These are phyloP conservation scores for Drosophila nannoptera DNA, from an alignment of 1,140 invertebrate genomes.

Conservation along the genomic window DNA sequence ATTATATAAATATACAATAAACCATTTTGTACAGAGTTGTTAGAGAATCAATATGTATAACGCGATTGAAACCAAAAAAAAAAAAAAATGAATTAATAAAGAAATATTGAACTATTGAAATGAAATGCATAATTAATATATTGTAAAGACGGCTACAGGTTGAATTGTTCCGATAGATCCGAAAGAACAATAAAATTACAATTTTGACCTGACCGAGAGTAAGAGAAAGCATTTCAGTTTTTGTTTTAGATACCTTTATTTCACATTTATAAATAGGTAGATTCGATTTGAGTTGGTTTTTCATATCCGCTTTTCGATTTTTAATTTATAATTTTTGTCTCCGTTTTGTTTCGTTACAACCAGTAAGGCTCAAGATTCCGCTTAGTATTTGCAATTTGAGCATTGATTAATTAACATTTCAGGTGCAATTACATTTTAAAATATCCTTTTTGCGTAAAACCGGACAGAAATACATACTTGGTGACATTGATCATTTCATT, in stretches of 20 bases:
- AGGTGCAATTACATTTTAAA: too few species aligned
- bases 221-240: constrained; percentile 1
- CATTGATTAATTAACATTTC: not conserved
- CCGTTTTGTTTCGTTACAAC: constrained; percentile 46
- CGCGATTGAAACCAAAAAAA: constrained; percentile 66
- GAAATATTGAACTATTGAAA: constrained; percentile 12
- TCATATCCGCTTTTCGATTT: constrained; percentile 32
- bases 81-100: constrained; percentile 36
- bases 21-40: constrained; percentile 65
- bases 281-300: constrained; percentile 51
- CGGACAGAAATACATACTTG: not conserved
- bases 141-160: not conserved
- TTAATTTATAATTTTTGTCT: constrained; percentile 24
- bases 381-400: constrained; percentile 51
- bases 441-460: not conserved
- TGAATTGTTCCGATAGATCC: too few species aligned
- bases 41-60: constrained; percentile 62
- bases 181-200: too few species aligned
- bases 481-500: constrained; percentile 17
- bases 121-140: not conserved
- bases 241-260: constrained; percentile 60
- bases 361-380: constrained; percentile 58
- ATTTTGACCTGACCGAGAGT: too few species aligned
- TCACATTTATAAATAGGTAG: constrained; percentile 72
- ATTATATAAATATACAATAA: constrained; percentile 44